Base-by-base conservation (phyloP, 2,888 invertebrate genomes). In the Aphelenchoides bicaudatus region DNA sequence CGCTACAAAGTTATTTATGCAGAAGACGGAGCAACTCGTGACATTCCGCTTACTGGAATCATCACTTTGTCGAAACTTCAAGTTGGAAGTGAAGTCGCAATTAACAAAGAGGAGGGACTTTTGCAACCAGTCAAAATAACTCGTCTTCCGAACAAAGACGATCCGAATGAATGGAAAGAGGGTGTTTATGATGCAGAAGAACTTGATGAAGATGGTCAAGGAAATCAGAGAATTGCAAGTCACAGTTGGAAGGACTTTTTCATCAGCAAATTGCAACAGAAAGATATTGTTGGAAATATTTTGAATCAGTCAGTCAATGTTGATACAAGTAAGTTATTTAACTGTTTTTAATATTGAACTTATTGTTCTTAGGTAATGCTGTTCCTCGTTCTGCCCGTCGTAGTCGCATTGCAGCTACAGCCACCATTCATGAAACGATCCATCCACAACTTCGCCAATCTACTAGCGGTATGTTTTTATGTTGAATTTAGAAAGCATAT, bases 1-100 rank as follows among this genome's bases (percentile, higher is more conserved):
- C 67, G 76, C 1, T 78, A 70, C 65, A 66, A 68, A 28, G 68
- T 78, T 4, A 56, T 67, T 38, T 78, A 71, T 58, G 61, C 66
- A 2, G 69, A 71, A 29, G 78, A 78, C 46, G 64, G 69, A 23
- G 52, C 62, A 63, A n/a, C 64, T 28, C 48, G 72, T 10, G 65
- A 65, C 21, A 63, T 74, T 25, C 78, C 78, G 2, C 54, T 61
- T 10, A 64, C 69, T 0, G 75, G 74, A 28, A 59, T 78, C 31
- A 55, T 78, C 19, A 70, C 77, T 0, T 58, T 78, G n/a, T 34
- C 64, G 0, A 34, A 38, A 10, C 49, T 73, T 4, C 48, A 54
- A 10, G 31, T 54, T 8, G 66, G 63, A 19, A 55, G 27, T 27
- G 28, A 62, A 39, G 59, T 64, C 13, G 29, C 56, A 4, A 39